Percentiles rank a stretch among this genome's conserved stretches.
Conservation (phyloP, 2,113 vertebrate genomes). For the human (Homo sapiens) region DNA sequence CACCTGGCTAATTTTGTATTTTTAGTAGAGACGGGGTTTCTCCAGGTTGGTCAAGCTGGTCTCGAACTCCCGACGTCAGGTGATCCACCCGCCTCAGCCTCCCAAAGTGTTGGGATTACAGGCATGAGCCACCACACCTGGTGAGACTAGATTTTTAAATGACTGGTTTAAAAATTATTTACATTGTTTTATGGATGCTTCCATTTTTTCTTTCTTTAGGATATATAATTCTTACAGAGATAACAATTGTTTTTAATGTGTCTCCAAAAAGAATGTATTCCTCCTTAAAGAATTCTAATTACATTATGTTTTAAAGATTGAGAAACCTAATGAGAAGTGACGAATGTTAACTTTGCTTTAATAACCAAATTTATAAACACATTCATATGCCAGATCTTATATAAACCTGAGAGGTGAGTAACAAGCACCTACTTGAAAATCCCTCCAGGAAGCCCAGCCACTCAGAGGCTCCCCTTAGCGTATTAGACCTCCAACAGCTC, state of each 20-base stretch:
- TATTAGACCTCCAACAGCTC: background rate
- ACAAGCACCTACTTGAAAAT: background rate
- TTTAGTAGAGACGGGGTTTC: too few species aligned
- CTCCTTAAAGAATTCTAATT: background rate
- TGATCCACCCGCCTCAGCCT: too few species aligned
- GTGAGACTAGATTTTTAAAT: background rate
- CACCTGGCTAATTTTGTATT: too few species aligned
- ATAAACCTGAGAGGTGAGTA: background rate
- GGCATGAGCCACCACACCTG: too few species aligned
- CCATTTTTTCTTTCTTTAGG: background rate
- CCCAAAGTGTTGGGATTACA: too few species aligned
- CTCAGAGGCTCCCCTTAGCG: background rate
- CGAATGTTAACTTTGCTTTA: background rate
- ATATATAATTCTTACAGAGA: background rate
- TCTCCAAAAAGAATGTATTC: background rate
- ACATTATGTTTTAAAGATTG: background rate
- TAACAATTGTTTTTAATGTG: background rate
- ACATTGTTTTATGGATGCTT: background rate
- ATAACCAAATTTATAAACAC: background rate
- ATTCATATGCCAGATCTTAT: background rate
- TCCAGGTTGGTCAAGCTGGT: too few species aligned
- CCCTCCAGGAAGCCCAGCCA: background rate
- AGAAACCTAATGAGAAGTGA: background rate
- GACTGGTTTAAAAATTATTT: background rate
- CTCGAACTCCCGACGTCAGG: rapidly evolving